Evolutionary conservation across 2,797 vertebrate species (phyloP), one percentile per base, ranked within the genome.

Genomic region (Loris lydekkerianus): DNA sequence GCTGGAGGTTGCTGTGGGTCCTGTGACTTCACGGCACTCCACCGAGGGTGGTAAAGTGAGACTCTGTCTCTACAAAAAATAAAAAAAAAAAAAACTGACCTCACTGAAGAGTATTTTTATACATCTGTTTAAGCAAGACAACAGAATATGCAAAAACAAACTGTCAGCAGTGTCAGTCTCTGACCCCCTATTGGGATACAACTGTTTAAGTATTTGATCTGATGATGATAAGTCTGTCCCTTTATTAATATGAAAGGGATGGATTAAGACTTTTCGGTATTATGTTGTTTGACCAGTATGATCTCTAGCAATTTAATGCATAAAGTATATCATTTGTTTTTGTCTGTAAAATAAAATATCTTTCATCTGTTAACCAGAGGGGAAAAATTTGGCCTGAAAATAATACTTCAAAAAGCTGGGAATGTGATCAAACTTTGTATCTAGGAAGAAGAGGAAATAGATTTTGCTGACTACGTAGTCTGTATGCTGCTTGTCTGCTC

Each of bases 271-370:
- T 77, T 85, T 43, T 86, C 15, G 89, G 7, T 56, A 84, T 65
- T 84, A 75, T 69, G 21, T n/a, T 63, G 23, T 87, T 95, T 95
- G 40, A 61, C 34, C 34, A 61, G 7, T 70, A 65, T 53, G 43
- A 53, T 87, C 37, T 78, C 49, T 83, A 89, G 46, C 82, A 81
- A 72, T 49, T 86, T 82, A 58, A 40, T 89, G 43, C 20, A 89
- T 20, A 80, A 76, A 95, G 72, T 82, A 34, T 29, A 29, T 58
- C 9, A 67, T 76, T 85, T 72, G 3, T 69, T 85, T 27, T 81
- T 92, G 49, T 21, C 27, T 76, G 1, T 81, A 76, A 94, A 65
- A 89, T 46, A 63, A 82, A 91, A n/a, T 86, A 40, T 21, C 49
- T 73, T 63, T 86, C n/a, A 11, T 69, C 60, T 9, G 13, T 86